Percentiles rank a stretch among this genome's conserved stretches.
Evolutionary conservation across 2,797 vertebrate genomes (phyloP).

Genomic region (Poeciliopsis infans): DNA sequence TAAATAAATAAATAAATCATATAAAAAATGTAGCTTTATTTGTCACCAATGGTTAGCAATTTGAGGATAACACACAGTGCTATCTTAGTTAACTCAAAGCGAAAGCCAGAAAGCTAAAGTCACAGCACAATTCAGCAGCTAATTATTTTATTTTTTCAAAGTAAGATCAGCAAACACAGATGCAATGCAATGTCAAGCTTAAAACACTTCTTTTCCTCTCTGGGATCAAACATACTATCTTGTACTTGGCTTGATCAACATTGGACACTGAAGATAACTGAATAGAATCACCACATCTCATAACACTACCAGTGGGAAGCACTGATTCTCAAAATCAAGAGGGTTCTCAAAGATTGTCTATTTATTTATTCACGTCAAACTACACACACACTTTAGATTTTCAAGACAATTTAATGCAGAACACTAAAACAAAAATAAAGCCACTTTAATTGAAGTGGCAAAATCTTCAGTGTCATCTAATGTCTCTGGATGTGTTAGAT

Average conservation of each 20-base stretch:
- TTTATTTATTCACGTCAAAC: neutral
- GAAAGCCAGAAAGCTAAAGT: neutral
- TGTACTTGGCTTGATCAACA: neutral
- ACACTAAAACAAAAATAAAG: neutral
- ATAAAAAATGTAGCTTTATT: neutral
- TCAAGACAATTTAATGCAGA: neutral
- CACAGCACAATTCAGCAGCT: neutral
- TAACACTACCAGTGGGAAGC: neutral
- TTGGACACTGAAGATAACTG: neutral
- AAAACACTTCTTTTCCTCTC: neutral
- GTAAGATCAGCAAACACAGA: neutral
- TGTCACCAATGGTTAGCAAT: neutral
- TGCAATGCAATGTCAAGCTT: neutral
- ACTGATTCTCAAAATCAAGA: neutral
- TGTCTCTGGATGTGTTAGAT: too few relatives aligned
- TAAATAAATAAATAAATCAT: constrained; percentile 48
- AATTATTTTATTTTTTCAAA: neutral
- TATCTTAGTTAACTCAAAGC: neutral
- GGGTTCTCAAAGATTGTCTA: neutral
- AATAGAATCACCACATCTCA: neutral
- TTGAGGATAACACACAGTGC: neutral
- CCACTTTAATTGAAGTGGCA: neutral
- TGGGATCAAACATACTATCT: neutral
- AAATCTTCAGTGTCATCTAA: neutral
- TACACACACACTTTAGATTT: neutral